Percentiles rank a stretch among this genome's conserved stretches.
Evolutionary conservation across 92 coral and sea anemone genomes (phyloP).

Genomic region (Phenganax subtilis): DNA sequence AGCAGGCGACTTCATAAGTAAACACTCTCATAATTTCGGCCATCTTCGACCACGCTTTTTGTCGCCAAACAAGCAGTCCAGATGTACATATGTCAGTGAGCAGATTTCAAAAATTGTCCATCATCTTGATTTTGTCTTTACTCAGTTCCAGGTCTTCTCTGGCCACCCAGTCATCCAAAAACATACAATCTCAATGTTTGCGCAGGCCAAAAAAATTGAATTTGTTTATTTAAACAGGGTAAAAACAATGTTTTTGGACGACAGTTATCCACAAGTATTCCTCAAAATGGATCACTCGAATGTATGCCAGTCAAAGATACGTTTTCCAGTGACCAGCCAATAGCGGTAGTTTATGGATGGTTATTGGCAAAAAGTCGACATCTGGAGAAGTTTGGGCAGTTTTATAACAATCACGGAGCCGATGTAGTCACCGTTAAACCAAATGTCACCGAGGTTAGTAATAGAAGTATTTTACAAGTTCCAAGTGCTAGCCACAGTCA

Average conservation of each 20-base stretch:
- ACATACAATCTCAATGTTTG: too few relatives aligned
- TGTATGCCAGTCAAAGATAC: neutral
- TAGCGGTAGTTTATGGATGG: constrained; percentile 91
- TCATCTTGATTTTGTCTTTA: too few relatives aligned
- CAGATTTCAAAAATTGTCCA: too few relatives aligned
- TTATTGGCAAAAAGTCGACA: constrained; percentile 84
- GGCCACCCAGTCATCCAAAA: too few relatives aligned
- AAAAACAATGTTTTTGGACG: neutral
- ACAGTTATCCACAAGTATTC: constrained; percentile 2
- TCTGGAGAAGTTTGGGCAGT: constrained; percentile 75
- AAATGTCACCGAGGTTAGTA: constrained; percentile 70
- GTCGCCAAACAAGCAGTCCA: too few relatives aligned
- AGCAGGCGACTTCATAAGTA: too few relatives aligned
- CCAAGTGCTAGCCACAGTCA: neutral
- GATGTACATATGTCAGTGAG: too few relatives aligned
- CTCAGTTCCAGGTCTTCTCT: too few relatives aligned
- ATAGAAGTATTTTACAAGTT: neutral
- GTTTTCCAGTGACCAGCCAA: constrained; percentile 42
- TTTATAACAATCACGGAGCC: constrained; percentile 83
- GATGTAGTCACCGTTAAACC: constrained; percentile 81
- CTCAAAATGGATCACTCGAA: constrained; percentile 7
- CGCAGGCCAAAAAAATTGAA: neutral
- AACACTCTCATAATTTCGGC: too few relatives aligned
- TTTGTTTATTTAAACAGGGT: neutral
- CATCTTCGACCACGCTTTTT: too few relatives aligned